phyloP scores from a whole-genome alignment of 2,113 vertebrate species.

The Crotophaga sulcirostris region DNA sequence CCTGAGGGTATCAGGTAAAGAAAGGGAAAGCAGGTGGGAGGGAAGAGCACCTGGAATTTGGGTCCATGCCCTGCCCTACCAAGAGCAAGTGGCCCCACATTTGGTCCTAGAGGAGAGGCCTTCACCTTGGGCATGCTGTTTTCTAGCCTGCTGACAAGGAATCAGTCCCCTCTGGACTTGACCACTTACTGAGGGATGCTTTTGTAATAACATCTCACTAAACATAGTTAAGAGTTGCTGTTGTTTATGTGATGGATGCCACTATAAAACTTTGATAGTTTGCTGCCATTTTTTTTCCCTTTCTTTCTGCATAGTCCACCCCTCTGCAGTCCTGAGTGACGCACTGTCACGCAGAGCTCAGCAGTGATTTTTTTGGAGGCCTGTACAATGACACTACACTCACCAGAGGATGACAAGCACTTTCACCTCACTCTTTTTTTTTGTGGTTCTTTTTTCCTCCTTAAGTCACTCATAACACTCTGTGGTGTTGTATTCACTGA shows the following conservation, averaged over 20 bases:
- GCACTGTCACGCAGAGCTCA: background rate
- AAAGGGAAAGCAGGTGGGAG: background rate
- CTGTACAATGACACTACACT: background rate
- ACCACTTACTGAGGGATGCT: background rate
- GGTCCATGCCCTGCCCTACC: background rate
- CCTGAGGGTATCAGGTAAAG: background rate
- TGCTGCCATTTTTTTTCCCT: background rate
- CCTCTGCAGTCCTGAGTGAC: background rate
- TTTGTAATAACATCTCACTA: background rate
- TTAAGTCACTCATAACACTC: background rate
- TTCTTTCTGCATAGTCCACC: background rate
- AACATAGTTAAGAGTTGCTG: background rate
- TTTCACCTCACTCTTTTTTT: background rate
- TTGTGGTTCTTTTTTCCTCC: background rate
- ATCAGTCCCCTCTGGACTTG: background rate
- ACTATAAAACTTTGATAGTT: background rate
- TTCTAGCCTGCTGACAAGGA: background rate
- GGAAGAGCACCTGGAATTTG: background rate
- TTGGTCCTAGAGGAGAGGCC: background rate
- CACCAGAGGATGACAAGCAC: background rate
- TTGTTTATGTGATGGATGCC: background rate
- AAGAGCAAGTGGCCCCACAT: background rate
- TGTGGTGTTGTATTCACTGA: background rate
- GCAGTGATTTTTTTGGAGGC: background rate
- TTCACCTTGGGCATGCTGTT: background rate